These are phyloP conservation scores for Aphrophora alni DNA, from an alignment of 2,888 invertebrate genomes.

Conservation along the genomic window DNA sequence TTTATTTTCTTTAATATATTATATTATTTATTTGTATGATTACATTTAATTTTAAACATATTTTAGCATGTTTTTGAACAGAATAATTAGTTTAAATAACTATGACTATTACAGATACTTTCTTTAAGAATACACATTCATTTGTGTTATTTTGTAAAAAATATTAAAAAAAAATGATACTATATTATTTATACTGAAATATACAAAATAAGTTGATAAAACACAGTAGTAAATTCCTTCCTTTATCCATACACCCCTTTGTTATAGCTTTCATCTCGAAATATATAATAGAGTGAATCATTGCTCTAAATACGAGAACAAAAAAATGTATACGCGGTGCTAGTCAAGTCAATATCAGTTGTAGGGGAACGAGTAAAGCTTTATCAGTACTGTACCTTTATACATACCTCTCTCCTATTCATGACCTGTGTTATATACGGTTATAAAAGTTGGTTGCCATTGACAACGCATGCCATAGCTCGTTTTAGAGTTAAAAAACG, in stretches of 20 bases:
- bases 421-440: neutral
- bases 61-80: no score
- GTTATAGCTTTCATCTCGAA: neutral
- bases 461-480: neutral
- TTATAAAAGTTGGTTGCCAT: constrained; percentile 9
- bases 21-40: no score
- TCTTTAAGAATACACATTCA: no score
- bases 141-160: no score
- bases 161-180: no score
- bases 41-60: no score
- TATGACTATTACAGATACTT: no score
- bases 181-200: neutral
- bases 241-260: neutral
- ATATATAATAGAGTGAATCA: neutral
- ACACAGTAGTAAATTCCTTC: neutral
- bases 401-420: neutral
- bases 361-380: neutral
- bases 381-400: constrained; percentile 6
- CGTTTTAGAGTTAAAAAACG: neutral
- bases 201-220: neutral
- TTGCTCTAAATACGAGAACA: neutral
- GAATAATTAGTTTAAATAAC: no score
- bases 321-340: neutral
- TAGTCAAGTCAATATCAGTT: neutral
- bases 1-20: no score